These are phyloP conservation scores for Triplophysa dalaica DNA, from an alignment of 2,113 vertebrate genomes.

Conservation along the genomic window DNA sequence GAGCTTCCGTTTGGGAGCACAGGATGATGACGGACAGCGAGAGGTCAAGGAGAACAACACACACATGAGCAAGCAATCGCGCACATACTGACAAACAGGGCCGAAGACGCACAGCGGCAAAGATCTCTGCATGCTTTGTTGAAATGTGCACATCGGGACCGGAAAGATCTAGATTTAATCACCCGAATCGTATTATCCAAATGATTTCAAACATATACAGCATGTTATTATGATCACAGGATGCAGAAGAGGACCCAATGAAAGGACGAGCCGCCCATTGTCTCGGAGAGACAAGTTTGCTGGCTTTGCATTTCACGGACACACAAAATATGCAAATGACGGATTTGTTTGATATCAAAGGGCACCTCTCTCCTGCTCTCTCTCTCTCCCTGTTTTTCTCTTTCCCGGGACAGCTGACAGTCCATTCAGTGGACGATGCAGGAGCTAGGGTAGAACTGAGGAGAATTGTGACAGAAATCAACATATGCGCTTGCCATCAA, in stretches of 20 bases:
- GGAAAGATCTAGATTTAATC: conserved; percentile 17
- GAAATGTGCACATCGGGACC: neutral
- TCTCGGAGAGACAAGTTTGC: conserved; percentile 46
- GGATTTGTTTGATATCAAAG: conserved; percentile 71
- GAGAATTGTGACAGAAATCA: conserved; percentile 64
- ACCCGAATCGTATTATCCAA: conserved; percentile 33
- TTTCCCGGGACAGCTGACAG: conserved; percentile 74
- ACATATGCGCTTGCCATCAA: conserved; percentile 72
- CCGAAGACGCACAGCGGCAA: conserved; percentile 11
- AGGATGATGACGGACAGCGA: conserved; percentile 50
- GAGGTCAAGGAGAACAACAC: conserved; percentile 55
- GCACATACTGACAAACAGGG: conserved; percentile 30
- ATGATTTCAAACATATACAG: conserved; percentile 33
- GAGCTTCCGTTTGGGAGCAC: conserved; percentile 46
- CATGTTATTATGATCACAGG: conserved; percentile 26
- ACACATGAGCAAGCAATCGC: conserved; percentile 44
- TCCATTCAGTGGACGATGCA: conserved; percentile 67
- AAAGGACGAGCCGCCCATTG: conserved; percentile 36
- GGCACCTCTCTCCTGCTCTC: conserved; percentile 44
- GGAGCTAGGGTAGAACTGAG: conserved; percentile 62
- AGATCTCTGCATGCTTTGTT: neutral
- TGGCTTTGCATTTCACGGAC: conserved; percentile 54
- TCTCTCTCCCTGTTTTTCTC: neutral
- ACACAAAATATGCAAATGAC: conserved; percentile 80
- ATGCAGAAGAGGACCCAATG: neutral